Evolutionary conservation across 2,888 invertebrate genomes (phyloP).

Genomic region (Drosophila nr. medialis): DNA sequence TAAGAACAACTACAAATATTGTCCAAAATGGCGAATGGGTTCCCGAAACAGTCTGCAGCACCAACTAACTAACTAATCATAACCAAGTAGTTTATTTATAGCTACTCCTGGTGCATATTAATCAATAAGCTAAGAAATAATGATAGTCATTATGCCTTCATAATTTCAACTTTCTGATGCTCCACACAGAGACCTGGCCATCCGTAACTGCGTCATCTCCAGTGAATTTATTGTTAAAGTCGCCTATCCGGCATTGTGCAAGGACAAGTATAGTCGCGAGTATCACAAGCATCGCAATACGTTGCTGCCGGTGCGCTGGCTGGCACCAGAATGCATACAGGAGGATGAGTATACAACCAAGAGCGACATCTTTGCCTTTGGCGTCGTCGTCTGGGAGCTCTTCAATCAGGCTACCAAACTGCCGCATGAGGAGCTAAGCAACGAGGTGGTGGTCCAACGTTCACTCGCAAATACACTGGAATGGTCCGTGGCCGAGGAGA

Average conservation of each 20-base stretch:
- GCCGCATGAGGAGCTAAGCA: constrained; percentile 87
- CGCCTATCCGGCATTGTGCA: constrained; percentile 91
- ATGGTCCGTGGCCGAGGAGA: constrained; percentile 89
- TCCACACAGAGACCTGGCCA: constrained; percentile 90
- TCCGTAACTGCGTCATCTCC: constrained; percentile 95
- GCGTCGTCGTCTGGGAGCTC: constrained; percentile 95
- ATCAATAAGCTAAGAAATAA: constrained; percentile 14
- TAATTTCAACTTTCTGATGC: not conserved
- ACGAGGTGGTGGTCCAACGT: constrained; percentile 83
- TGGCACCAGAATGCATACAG: constrained; percentile 94
- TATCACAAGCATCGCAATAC: constrained; percentile 94
- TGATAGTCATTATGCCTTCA: constrained; percentile 37
- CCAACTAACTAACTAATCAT: not conserved
- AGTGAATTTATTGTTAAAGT: constrained; percentile 92
- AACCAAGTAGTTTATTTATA: not conserved
- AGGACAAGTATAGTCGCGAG: constrained; percentile 95
- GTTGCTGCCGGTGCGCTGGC: constrained; percentile 95
- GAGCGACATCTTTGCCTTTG: constrained; percentile 96
- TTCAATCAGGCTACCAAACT: constrained; percentile 91
- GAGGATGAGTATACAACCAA: constrained; percentile 97
- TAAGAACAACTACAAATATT: constrained; percentile 61
- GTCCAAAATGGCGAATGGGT: not conserved
- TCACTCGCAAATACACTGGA: constrained; percentile 86
- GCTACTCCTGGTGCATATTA: not conserved
- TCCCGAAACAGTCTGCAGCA: not conserved